A percentile compares a stretch with the other conserved stretches of the same genome.
Evolutionary conservation across 2,113 vertebrate species (phyloP).

Genomic region (Plecturocebus donacophilus): DNA sequence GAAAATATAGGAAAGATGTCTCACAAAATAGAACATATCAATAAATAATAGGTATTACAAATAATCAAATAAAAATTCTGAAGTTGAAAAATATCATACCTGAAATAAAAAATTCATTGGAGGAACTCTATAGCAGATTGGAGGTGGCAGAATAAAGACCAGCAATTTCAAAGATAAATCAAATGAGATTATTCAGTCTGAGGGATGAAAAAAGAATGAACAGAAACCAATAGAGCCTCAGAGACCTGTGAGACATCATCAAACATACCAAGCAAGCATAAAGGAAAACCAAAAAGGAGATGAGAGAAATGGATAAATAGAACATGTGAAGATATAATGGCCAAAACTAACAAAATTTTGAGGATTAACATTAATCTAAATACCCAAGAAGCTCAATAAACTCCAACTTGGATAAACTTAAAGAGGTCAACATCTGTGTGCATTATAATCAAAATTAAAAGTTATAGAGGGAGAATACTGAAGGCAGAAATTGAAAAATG

Average conservation of each 20-base stretch:
- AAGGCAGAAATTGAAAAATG: background rate
- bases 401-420: background rate
- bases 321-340: background rate
- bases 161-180: background rate
- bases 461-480: background rate
- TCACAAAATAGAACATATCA: conserved; percentile 3
- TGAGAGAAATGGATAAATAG: background rate
- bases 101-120: background rate
- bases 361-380: background rate
- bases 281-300: background rate
- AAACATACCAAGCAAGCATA: background rate
- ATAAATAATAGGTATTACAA: background rate
- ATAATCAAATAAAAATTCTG: background rate
- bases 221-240: background rate
- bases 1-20: background rate
- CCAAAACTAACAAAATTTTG: background rate
- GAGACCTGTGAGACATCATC: background rate
- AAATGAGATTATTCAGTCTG: background rate
- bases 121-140: background rate
- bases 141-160: background rate
- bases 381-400: background rate
- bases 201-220: background rate
- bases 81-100: background rate
- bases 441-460: background rate
- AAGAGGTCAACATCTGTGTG: background rate